These are phyloP conservation scores for Lamproptera curius DNA, from an alignment of 2,888 invertebrate genomes.

Conservation along the genomic window DNA sequence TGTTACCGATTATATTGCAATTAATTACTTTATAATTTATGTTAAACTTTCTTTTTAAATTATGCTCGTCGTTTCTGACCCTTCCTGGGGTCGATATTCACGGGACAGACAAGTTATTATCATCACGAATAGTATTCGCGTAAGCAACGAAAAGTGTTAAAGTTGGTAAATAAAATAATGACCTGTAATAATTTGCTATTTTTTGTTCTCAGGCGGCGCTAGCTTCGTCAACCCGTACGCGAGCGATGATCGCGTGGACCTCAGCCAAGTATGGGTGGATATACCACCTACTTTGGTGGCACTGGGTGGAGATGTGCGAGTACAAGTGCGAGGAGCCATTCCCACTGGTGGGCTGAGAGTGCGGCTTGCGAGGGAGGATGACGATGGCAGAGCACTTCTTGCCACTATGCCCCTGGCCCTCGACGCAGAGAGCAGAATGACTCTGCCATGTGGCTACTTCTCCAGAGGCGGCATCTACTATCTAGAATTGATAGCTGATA, in stretches of 20 bases:
- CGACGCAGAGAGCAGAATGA: constrained; percentile 70
- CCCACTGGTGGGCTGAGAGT: constrained; percentile 54
- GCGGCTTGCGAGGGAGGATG: constrained; percentile 70
- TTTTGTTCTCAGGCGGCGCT: constrained; percentile 53
- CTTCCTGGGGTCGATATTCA: too few species aligned
- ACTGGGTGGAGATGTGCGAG: constrained; percentile 87
- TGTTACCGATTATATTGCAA: too few species aligned
- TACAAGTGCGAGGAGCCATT: constrained; percentile 79
- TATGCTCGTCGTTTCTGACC: too few species aligned
- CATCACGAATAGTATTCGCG: too few species aligned
- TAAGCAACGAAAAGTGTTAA: too few species aligned
- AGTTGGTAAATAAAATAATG: too few species aligned
- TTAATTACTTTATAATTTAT: too few species aligned
- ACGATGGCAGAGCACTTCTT: constrained; percentile 56
- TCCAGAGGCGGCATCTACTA: constrained; percentile 83
- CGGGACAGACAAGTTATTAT: too few species aligned
- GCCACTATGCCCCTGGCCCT: constrained; percentile 71
- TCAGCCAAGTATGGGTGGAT: constrained; percentile 78
- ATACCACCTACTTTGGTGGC: constrained; percentile 88
- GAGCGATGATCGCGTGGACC: constrained; percentile 54
- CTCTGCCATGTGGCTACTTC: constrained; percentile 85
- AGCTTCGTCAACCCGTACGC: constrained; percentile 60
- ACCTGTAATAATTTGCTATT: too few species aligned
- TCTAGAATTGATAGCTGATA: constrained; percentile 58
- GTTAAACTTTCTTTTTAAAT: too few species aligned